Evolutionary conservation across 2,113 vertebrate species (phyloP), one percentile per base, ranked within the genome.

Genomic region (Galeopterus variegatus): DNA sequence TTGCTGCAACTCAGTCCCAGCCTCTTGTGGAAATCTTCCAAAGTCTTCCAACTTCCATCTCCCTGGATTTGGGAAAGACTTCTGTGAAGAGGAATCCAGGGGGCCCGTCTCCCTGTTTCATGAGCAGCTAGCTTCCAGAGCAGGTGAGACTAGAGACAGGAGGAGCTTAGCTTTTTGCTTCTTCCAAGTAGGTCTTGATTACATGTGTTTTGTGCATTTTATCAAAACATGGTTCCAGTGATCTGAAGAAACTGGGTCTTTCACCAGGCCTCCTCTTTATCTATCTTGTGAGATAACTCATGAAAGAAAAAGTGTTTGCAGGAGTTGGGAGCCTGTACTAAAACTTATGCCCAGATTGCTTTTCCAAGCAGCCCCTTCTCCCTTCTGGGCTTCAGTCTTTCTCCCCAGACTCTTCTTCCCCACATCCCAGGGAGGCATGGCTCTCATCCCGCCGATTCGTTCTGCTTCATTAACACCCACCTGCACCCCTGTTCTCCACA

Each of bases 401-500:
- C 45, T 60, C 50, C 52, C 24, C 1, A 67, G 21, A 24, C 56
- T n/a, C 14, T 0, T 58, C 31, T 56, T 85, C 33, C 77, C 50
- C 18, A 41, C 75, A 65, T 21, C 24, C 36, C 5, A 50, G 24
- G 2, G 31, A 84, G 31, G 48, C 36, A 4, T 12, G 3, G 48
- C 7, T 52, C 24, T 73, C n/a, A 18, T 36, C 58, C 56, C 13
- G 26, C 41, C 33, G 76, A 75, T 23, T 50, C 48, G 41, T n/a
- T 50, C 36, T 73, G 56, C 56, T 17, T 19, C 9, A 8, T 50
- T 11, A 36, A 2, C 48, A 45, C 21, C 28, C 50, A 21, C 11
- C 19, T 11, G 8, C 2, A 15, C 10, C 36, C 45, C 21, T 41
- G 11, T 3, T 8, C 14, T 65, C 36, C 9, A 1, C 19, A 6